These are phyloP conservation scores for Dasypogon diadema DNA, from an alignment of 2,888 invertebrate species.

Conservation along the genomic window DNA sequence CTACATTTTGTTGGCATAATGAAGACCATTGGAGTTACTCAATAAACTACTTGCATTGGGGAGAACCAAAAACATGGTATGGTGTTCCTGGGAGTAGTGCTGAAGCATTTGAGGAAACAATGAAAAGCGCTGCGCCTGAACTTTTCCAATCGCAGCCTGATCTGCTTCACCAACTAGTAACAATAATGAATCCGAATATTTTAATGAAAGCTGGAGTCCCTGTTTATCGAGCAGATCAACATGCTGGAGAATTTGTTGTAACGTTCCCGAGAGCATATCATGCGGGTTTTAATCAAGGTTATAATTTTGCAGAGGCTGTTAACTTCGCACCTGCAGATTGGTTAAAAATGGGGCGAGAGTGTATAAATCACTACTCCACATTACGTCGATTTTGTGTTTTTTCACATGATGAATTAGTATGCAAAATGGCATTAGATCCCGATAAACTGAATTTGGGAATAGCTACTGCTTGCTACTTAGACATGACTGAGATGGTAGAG, in stretches of 20 bases:
- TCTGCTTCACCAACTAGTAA: slow-evolving; percentile 93
- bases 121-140: slow-evolving; percentile 92
- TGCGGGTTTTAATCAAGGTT: slow-evolving; percentile 97
- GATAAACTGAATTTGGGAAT: slow-evolving; percentile 84
- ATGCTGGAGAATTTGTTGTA: slow-evolving; percentile 96
- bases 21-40: slow-evolving; percentile 99
- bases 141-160: slow-evolving; percentile 93
- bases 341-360: slow-evolving; percentile 91
- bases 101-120: slow-evolving; percentile 89
- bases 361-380: slow-evolving; percentile 89
- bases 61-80: slow-evolving; percentile 91
- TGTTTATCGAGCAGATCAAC: slow-evolving; percentile 85
- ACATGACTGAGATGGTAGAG: slow-evolving; percentile 84
- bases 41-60: slow-evolving; percentile 98
- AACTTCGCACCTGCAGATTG: slow-evolving; percentile 98
- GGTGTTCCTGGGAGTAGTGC: slow-evolving; percentile 92
- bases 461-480: slow-evolving; percentile 86
- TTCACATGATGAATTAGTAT: slow-evolving; percentile 95
- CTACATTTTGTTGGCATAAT: slow-evolving; percentile 98
- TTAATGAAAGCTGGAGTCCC: slow-evolving; percentile 82
- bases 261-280: slow-evolving; percentile 98
- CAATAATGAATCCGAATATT: slow-evolving; percentile 95
- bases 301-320: slow-evolving; percentile 97
- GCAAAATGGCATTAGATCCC: slow-evolving; percentile 90
- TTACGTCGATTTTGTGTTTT: slow-evolving; percentile 93